Conservation (phyloP, 1,140 invertebrate species). For the Diachasmimorpha longicaudata region DNA sequence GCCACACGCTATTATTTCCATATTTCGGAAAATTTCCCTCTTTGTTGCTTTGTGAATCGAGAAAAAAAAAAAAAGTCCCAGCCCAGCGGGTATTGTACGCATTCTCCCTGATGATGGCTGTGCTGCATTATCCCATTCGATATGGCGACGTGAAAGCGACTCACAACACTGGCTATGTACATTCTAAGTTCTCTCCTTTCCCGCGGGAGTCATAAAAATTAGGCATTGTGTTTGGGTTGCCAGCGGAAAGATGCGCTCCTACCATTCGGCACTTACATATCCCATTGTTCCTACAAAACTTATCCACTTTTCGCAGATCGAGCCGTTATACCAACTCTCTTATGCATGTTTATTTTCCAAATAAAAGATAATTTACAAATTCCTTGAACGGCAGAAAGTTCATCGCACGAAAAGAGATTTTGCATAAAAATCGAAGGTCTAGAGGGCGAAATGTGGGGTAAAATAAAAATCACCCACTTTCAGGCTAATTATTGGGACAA, state of each 20-base stretch:
- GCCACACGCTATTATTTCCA: too few species aligned
- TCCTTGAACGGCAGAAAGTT: too few species aligned
- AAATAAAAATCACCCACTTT: too few species aligned
- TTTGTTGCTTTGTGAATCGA: too few species aligned
- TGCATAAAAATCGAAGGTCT: too few species aligned
- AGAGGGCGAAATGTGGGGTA: too few species aligned
- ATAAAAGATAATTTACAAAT: too few species aligned
- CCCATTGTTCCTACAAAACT: conserved; percentile 1
- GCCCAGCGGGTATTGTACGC: conserved; percentile 1
- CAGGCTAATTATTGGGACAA: too few species aligned
- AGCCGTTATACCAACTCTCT: conserved; percentile 1
- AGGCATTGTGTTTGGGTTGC: conserved; percentile 37
- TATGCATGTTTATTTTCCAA: not conserved
- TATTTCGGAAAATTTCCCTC: not conserved
- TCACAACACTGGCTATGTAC: conserved; percentile 11
- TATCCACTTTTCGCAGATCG: conserved; percentile 18
- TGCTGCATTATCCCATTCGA: not conserved
- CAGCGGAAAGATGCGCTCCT: conserved; percentile 38
- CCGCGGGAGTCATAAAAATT: conserved; percentile 34
- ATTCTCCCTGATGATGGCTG: conserved; percentile 16
- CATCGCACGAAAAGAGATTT: too few species aligned
- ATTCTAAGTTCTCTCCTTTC: conserved; percentile 25
- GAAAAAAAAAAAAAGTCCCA: too few species aligned
- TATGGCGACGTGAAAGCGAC: conserved; percentile 26
- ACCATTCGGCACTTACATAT: conserved; percentile 25